Percentiles rank a stretch among this genome's conserved stretches.
phyloP scores from a whole-genome alignment of 2,797 vertebrate genomes.

The Brachyrhaphis roseni region DNA sequence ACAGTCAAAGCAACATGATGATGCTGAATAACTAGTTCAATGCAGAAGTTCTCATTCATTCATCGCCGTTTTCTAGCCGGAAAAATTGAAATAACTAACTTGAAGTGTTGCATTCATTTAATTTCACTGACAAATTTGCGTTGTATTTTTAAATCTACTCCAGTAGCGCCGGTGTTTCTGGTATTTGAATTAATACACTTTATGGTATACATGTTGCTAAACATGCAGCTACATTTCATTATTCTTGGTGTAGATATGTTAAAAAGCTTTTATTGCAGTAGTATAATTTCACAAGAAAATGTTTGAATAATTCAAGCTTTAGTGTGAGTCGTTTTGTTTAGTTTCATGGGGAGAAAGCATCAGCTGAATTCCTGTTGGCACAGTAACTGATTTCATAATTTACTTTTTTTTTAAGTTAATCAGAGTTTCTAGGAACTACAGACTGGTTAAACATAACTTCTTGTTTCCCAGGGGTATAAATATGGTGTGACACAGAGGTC shows the following conservation, averaged over 20 bases:
- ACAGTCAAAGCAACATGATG: neutral
- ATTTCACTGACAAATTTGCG: neutral
- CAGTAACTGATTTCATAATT: neutral
- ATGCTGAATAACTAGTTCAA: neutral
- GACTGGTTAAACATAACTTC: neutral
- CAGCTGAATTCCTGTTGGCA: neutral
- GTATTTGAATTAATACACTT: neutral
- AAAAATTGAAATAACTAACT: neutral
- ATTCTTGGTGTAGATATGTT: neutral
- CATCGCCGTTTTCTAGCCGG: neutral
- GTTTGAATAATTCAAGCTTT: neutral
- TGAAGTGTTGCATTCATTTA: neutral
- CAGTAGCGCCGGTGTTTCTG: too few species aligned
- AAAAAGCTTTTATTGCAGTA: neutral
- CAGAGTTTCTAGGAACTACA: neutral
- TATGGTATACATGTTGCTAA: neutral
- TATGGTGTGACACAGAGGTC: conserved; percentile 3
- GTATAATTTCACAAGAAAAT: neutral
- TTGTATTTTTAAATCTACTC: neutral
- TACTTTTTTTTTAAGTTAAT: neutral
- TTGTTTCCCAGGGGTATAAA: neutral
- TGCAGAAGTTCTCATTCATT: neutral
- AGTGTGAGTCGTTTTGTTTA: neutral
- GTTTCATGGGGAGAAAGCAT: neutral
- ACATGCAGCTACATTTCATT: neutral